A percentile compares a stretch with the other conserved stretches of the same genome.
These are phyloP conservation scores for Pangasius krempfi DNA, from an alignment of 2,797 vertebrate species.

Conservation along the genomic window DNA sequence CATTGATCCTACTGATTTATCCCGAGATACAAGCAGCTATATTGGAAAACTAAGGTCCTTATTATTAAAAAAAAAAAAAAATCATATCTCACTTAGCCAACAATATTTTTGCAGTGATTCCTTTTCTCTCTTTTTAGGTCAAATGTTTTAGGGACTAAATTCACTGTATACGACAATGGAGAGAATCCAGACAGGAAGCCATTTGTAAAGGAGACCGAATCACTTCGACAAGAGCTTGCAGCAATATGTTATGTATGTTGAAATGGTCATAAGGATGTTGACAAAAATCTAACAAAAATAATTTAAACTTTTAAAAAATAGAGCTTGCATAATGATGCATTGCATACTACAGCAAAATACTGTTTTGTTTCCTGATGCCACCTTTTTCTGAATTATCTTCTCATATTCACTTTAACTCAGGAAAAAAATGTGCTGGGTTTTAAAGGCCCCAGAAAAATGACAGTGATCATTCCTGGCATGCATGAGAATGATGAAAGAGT, in stretches of 20 bases:
- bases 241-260: slow-evolving; percentile 86
- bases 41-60: slow-evolving; percentile 87
- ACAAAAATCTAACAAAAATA: neutral
- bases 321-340: neutral
- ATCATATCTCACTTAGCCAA: neutral
- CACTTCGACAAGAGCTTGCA: slow-evolving; percentile 84
- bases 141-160: slow-evolving; percentile 87
- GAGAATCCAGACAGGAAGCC: slow-evolving; percentile 83
- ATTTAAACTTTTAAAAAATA: neutral
- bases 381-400: neutral
- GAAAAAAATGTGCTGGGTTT: slow-evolving; percentile 86
- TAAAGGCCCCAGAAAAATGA: slow-evolving; percentile 87
- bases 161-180: slow-evolving; percentile 85
- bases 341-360: neutral
- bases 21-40: slow-evolving; percentile 80
- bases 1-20: slow-evolving; percentile 82
- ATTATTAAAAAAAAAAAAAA: neutral
- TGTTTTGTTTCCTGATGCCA: neutral
- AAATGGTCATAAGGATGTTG: neutral
- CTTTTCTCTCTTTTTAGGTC: slow-evolving; percentile 72
- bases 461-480: slow-evolving; percentile 84
- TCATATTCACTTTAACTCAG: slow-evolving; percentile 65
- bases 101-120: neutral
- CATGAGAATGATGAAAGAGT: slow-evolving; percentile 79
- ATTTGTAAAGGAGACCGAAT: slow-evolving; percentile 77